A percentile compares a stretch with the other conserved stretches of the same genome.
These are phyloP conservation scores for Heliconius congener DNA, from an alignment of 1,140 invertebrate genomes.

Conservation along the genomic window DNA sequence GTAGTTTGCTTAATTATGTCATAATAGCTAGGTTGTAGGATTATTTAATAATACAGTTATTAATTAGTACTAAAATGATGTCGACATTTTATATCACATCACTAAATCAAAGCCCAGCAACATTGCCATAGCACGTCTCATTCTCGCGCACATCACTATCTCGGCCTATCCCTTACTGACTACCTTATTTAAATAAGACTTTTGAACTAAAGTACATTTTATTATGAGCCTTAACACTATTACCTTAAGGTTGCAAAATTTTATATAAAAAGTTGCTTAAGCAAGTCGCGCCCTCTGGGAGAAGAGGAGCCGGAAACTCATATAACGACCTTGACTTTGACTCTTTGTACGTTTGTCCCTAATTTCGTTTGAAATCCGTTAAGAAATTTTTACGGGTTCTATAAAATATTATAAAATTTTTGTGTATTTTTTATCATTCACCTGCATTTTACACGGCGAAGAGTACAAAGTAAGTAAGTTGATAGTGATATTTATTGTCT, in stretches of 20 bases:
- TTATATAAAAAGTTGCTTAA: constrained; percentile 54
- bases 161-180: constrained; percentile 53
- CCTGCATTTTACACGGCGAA: no score
- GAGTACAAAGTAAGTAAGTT: no score
- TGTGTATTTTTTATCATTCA: no score
- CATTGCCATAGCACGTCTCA: constrained; percentile 57
- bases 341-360: constrained; percentile 18
- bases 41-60: no score
- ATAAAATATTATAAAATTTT: not conserved
- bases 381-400: not conserved
- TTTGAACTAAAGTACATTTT: constrained; percentile 24
- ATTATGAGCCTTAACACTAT: constrained; percentile 49
- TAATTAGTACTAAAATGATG: not conserved
- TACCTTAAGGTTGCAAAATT: constrained; percentile 43
- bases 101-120: constrained; percentile 66
- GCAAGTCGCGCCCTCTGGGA: constrained; percentile 63
- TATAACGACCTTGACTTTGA: constrained; percentile 39
- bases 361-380: constrained; percentile 9
- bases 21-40: no score
- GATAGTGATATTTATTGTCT: no score
- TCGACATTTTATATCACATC: constrained; percentile 13
- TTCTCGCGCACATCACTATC: constrained; percentile 53
- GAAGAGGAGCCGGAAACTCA: constrained; percentile 67
- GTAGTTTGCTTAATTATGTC: no score
- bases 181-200: constrained; percentile 80